Evolutionary conservation across 2,888 invertebrate genomes (phyloP), one percentile per base, ranked within the genome.

Genomic region (Beris chalybata): DNA sequence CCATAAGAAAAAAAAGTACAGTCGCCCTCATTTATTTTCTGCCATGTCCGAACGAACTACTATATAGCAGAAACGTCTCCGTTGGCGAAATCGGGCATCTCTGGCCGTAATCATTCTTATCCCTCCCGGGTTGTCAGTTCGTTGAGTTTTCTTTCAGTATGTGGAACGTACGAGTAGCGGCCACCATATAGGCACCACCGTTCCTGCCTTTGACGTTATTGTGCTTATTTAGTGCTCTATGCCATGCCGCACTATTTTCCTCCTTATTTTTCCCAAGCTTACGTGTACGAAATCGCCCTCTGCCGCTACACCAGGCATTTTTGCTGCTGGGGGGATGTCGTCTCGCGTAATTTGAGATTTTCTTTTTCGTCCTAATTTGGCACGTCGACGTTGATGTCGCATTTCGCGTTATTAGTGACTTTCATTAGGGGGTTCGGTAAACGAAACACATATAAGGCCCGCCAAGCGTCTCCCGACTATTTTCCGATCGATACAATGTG

Each of bases 341-440:
- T 70, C 73, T 72, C 74, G 72, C 71, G 77, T 76, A 76, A 77
- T 77, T 75, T 73, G 76, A 77, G 77, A 73, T 68, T 63, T 67
- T 65, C 63, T 69, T 63, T 73, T 72, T 72, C 74, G 73, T 74
- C 76, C 74, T 76, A 76, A 77, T 77, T 76, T 76, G 75, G 74
- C 77, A 78, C 76, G 76, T 77, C 74, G 70, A 31, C 50, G 47
- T 13, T 52, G 58, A 57, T 38, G 45, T 53, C 57, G 57, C 38
- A 65, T 65, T 65, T 65, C 65, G 65, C 65, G 65, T 57, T 65
- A 57, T 65, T 57, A 65, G 57, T 57, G 52, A 57, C 22, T 57
- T 55, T 57, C 57, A 65, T 65, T 48, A 50, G 52, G 57, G 61
- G 52, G 52, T 61, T 61, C 3, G 61, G 52, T 13, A 38, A 61